Evolutionary conservation across 23 tunicate genomes (phyloP), one percentile per base, ranked within the genome.

Genomic region (Oikopleura albicans): DNA sequence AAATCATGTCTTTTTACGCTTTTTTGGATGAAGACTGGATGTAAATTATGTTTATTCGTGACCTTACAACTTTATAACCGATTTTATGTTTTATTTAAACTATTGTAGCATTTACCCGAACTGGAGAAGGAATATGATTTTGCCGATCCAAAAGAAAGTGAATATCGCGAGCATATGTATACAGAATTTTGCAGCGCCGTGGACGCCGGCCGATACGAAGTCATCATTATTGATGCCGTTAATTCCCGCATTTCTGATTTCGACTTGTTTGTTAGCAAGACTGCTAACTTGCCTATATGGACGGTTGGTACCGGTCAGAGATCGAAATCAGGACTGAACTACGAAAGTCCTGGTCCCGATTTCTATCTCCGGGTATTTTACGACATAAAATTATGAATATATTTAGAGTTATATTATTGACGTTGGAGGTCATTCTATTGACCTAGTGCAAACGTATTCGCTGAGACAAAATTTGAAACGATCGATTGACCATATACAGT

Each of bases 391-490:
- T 49, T 49, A 49, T 49, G 12, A 8, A 8, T 49, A 22, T 49
- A 8, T 49, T 49, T 49, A 49, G 63, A 22, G 16, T 49, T 49
- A 49, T 49, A 49, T 49, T 49, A 49, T 49, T 49, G 63, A 49
- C 22, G 63, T 49, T 49, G 12, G 63, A 12, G 12, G 16, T 8
- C 12, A 49, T 8, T n/a, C n/a, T n/a, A 22, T 8, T 8, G 63
- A 49, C 22, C 12, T 22, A 22, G 91, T 86, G 0, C 87, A 90
- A 56, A 88, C 76, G 39, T 92, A 91, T 41, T 84, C 91, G n/a
- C 75, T 84, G 31, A 86, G 97, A 39, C 90, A 92, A 84, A 71
- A 84, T 35, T 92, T 89, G 85, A 85, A 84, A 16, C 84, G 97
- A 34, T 40, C 87, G 1, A 83, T 87, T 0, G 94, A 84, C 0